Evolutionary conservation across 2,113 vertebrate genomes (phyloP).

Genomic region (Balaenoptera acutorostrata): DNA sequence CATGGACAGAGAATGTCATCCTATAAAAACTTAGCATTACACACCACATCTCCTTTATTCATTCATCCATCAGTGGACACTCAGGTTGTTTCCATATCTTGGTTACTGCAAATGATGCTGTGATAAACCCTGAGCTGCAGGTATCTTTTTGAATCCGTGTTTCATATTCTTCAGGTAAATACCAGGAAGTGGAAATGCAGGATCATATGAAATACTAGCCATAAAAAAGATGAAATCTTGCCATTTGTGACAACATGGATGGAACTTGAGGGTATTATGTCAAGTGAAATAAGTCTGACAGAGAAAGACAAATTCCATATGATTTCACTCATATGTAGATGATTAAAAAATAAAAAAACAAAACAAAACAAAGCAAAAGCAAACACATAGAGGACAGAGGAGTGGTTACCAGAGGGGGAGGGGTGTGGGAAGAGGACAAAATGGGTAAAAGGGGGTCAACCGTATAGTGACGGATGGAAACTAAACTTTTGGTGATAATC

Average conservation of each 20-base stretch:
- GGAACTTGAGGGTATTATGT: not conserved
- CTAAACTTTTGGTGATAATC: not conserved
- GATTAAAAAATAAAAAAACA: not conserved
- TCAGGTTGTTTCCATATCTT: not conserved
- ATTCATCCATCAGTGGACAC: rapidly evolving
- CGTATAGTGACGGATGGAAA: not conserved
- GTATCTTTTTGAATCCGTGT: not conserved
- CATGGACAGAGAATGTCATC: rapidly evolving
- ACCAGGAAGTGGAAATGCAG: not conserved
- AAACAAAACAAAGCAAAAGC: not conserved
- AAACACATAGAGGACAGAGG: not conserved
- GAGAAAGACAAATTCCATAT: not conserved
- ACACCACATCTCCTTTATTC: not conserved
- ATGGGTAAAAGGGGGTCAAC: not conserved
- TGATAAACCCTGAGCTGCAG: not conserved
- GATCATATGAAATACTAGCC: not conserved
- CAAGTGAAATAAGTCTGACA: not conserved
- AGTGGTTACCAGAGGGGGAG: not conserved
- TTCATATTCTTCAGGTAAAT: not conserved
- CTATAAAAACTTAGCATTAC: rapidly evolving
- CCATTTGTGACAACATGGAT: not conserved
- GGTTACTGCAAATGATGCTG: not conserved
- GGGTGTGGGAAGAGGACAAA: not conserved
- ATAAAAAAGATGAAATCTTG: not conserved
- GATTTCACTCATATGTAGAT: not conserved